Percentiles rank a stretch among this genome's conserved stretches.
Conservation (phyloP, 2,113 vertebrate genomes). For the Sarotherodon lohbergeri region DNA sequence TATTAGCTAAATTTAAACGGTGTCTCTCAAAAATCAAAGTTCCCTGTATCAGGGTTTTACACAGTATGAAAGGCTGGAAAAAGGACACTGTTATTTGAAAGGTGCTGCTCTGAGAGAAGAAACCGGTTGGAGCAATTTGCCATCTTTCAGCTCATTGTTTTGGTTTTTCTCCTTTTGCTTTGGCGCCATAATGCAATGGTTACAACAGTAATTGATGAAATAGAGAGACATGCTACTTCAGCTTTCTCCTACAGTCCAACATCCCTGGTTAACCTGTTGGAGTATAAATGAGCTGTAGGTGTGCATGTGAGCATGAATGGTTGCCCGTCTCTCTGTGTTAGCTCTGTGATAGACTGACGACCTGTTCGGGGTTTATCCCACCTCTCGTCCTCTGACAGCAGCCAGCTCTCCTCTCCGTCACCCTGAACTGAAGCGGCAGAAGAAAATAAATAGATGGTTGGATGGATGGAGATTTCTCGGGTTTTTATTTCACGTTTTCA, state of each 20-base stretch:
- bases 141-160: background rate
- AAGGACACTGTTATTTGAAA: background rate
- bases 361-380: background rate
- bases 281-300: background rate
- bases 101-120: background rate
- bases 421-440: background rate
- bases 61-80: background rate
- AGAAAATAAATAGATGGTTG: background rate
- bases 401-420: background rate
- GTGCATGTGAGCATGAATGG: background rate
- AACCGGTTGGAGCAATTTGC: background rate
- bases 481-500: background rate
- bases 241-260: background rate
- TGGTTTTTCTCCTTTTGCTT: background rate
- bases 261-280: background rate
- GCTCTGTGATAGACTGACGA: background rate
- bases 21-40: background rate
- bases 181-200: background rate
- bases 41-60: background rate
- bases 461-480: background rate
- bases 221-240: background rate
- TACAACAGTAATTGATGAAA: background rate
- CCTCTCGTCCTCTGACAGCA: background rate
- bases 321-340: background rate
- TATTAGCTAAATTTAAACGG: accelerated